Evolutionary conservation across 1,140 invertebrate genomes (phyloP), one percentile per base, ranked within the genome.

Genomic region (Laupala kohalensis): DNA sequence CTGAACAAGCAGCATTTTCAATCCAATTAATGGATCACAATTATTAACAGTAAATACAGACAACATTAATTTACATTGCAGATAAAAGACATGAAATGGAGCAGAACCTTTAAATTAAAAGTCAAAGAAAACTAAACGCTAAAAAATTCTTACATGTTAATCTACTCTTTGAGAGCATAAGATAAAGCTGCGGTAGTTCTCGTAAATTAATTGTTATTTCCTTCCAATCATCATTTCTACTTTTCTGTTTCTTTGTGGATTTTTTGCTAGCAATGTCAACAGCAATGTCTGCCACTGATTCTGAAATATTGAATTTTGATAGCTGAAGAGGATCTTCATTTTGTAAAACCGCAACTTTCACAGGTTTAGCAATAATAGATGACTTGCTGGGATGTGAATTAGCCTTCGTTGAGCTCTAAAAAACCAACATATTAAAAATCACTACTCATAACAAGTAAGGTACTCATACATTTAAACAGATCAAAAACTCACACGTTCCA

Each of bases 81-180:
- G n/a, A n/a, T n/a, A n/a, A n/a, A n/a, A n/a, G n/a, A n/a, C n/a
- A n/a, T n/a, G n/a, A n/a, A n/a, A n/a, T n/a, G n/a, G n/a, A n/a
- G n/a, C n/a, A n/a, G n/a, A n/a, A n/a, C n/a, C n/a, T n/a, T n/a
- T n/a, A n/a, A n/a, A n/a, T n/a, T n/a, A n/a, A n/a, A n/a, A n/a
- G n/a, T n/a, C n/a, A n/a, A n/a, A n/a, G n/a, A n/a, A n/a, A n/a
- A n/a, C n/a, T n/a, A 71, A 99, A 80, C 72, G 92, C 95, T 96
- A 78, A 67, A 86, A 84, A 70, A 69, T 68, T 67, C 71, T 19
- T 67, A 72, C 71, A 72, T 69, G 71, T 72, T 9, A 72, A 64
- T 62, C 71, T 37, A 25, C 67, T 72, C 62, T 72, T 72, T 63
- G 71, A 72, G 24, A 72, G 71, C 71, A 72, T 72, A 1, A 72